Evolutionary conservation across 2,113 vertebrate species (phyloP), one percentile per base, ranked within the genome.

Genomic region (Hemibates koningsi): DNA sequence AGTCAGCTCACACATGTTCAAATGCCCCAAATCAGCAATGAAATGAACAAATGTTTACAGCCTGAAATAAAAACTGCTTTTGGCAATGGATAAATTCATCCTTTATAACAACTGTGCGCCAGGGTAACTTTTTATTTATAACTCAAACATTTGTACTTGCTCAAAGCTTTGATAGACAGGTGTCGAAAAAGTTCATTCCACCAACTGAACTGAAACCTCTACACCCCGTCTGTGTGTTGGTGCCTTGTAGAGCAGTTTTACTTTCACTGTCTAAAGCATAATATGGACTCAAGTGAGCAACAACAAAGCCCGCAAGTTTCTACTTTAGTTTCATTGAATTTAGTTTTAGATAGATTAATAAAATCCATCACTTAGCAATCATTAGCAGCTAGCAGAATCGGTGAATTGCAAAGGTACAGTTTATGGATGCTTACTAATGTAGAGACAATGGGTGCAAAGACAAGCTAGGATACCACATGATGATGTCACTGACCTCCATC

Each of bases 401-500:
- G 24, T 48, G 14, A 48, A 48, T 76, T 32, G 14, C 68, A 29
- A 9, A 29, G 14, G 41, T 29, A 50, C 21, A 32, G 41, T 50
- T 76, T 29, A 76, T 48, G 68, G 14, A 48, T 66, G 24, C 24
- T 19, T 71, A 41, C 66, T 43, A 9, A 27, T 43, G 17, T 21
- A 68, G 16, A 48, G 27, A 71, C 9, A 73, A 10, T 17, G 41
- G 38, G 13, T 45, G 5, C 21, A 45, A 43, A 73, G 21, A 78
- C 43, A 50, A 78, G 1, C 27, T 2, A 78, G 27, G 45, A 32
- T 78, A 50, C 16, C 2, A 32, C 16, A 78, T 8, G 27, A 29
- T 48, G 4, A 45, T 3, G n/a, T 38, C 48, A 92, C 93, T 92
- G 73, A 99, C 98, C 98, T 99, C 98, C 97, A 99, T 98, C 80